Conservation (phyloP, 53 echinoderm and acorn worm species). For the Astropecten irregularis region DNA sequence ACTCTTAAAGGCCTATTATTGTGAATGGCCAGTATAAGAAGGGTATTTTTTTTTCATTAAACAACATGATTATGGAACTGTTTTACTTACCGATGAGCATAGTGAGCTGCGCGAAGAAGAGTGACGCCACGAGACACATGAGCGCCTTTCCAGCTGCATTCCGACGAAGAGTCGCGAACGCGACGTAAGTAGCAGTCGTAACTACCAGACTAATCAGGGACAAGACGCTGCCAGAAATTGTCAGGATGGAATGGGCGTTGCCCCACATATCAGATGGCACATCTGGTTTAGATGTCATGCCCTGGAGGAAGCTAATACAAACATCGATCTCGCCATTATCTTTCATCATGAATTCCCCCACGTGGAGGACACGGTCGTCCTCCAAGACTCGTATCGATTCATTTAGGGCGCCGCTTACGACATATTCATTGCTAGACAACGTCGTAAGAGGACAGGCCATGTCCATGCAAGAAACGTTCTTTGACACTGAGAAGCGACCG, state of each 20-base stretch:
- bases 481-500: not conserved
- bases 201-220: slow-evolving; percentile 42
- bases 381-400: not conserved
- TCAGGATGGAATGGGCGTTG: slow-evolving; percentile 10
- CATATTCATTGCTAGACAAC: not conserved
- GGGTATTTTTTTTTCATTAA: too few species aligned
- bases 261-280: too few species aligned
- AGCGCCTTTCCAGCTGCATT: slow-evolving; percentile 65
- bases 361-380: not conserved
- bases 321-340: not conserved
- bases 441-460: not conserved
- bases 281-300: not conserved
- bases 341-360: not conserved
- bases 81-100: not conserved
- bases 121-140: slow-evolving; percentile 49
- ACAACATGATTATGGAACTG: too few species aligned
- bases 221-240: slow-evolving; percentile 23
- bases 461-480: not conserved
- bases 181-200: slow-evolving; percentile 41
- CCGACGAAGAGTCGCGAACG: slow-evolving; percentile 35
- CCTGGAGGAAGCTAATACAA: not conserved
- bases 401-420: not conserved
- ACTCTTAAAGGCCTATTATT: too few species aligned
- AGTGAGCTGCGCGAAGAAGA: slow-evolving; percentile 40
- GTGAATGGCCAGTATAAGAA: too few species aligned